phyloP scores from a whole-genome alignment of 2,797 vertebrate species.

The Chelon labrosus region DNA sequence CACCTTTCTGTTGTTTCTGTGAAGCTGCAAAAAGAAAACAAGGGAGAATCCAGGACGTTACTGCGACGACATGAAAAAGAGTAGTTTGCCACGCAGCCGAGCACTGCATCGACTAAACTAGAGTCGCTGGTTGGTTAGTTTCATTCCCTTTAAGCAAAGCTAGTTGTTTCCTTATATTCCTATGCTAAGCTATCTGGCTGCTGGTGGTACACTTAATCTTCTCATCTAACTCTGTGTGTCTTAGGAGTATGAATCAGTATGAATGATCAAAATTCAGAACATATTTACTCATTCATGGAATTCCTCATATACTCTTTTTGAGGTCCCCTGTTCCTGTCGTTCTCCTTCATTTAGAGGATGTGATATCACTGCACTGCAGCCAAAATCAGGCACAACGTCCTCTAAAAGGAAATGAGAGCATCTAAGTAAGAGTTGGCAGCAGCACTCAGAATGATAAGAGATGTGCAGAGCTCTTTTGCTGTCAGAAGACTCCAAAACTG shows the following conservation, averaged over 20 bases:
- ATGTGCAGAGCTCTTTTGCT: constrained; percentile 2
- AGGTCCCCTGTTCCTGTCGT: background rate
- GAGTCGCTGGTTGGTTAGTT: background rate
- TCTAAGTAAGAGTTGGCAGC: constrained; percentile 4
- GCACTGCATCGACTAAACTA: background rate
- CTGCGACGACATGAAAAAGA: no score
- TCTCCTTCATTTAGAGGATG: constrained; percentile 18
- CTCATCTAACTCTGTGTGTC: no score
- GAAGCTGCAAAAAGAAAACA: background rate
- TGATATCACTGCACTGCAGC: constrained; percentile 19
- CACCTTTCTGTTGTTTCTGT: background rate
- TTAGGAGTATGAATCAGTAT: background rate
- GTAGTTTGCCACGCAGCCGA: no score
- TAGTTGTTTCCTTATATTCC: no score
- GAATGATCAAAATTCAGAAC: constrained; percentile 37
- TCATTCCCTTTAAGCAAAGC: background rate
- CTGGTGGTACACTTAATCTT: no score
- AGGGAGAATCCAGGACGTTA: no score
- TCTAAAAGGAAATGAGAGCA: constrained; percentile 5
- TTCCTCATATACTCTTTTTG: constrained; percentile 33
- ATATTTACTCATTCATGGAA: constrained; percentile 46
- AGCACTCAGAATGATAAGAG: constrained; percentile 2
- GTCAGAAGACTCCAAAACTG: background rate
- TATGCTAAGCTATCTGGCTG: no score
- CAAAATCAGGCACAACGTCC: constrained; percentile 1